Evolutionary conservation across 2,797 vertebrate genomes (phyloP).

Genomic region (Mico argentatus): DNA sequence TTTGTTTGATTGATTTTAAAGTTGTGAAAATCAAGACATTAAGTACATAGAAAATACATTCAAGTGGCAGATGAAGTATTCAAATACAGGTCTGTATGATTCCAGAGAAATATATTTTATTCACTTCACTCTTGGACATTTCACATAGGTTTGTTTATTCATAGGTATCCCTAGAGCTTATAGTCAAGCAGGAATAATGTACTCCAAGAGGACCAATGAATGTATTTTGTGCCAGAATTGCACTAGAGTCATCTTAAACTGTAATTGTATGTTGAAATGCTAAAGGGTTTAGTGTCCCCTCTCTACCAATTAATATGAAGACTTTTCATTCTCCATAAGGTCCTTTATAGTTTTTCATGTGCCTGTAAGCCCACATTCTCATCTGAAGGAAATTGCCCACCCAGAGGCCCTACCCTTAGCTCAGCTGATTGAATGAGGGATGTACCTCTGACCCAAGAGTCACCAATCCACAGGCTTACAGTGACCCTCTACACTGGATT

Average conservation of each 20-base stretch:
- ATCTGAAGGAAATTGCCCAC: neutral
- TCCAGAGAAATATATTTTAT: neutral
- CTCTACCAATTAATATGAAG: neutral
- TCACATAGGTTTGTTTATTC: neutral
- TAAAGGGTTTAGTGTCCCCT: neutral
- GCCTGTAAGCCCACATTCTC: neutral
- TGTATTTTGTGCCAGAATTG: neutral
- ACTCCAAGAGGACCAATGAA: neutral
- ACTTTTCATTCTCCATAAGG: neutral
- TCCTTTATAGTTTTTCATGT: neutral
- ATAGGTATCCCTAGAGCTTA: neutral
- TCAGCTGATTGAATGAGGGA: neutral
- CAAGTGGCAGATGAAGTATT: neutral
- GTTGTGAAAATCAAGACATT: neutral
- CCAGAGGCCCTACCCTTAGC: no score
- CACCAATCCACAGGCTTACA: neutral
- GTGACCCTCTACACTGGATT: neutral
- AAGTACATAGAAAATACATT: neutral
- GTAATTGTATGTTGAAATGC: neutral
- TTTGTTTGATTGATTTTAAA: neutral
- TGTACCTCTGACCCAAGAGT: neutral
- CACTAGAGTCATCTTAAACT: neutral
- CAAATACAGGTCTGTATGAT: neutral
- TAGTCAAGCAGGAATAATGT: neutral
- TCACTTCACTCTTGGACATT: neutral